phyloP scores from a whole-genome alignment of 2,888 invertebrate genomes.

The Xylocampa areola region DNA sequence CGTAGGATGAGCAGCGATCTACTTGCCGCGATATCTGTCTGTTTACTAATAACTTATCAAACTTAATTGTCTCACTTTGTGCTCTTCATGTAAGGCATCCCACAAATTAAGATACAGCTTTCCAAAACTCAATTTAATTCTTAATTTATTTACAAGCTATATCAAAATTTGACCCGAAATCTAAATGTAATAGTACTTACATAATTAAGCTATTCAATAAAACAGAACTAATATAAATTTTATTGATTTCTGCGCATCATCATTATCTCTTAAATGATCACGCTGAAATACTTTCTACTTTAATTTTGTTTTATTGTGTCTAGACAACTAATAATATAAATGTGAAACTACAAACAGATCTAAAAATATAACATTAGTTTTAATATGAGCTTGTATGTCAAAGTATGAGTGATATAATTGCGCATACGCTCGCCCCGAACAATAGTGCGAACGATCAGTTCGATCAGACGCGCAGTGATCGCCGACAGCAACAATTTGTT shows the following conservation, averaged over 20 bases:
- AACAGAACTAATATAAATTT: constrained; percentile 12
- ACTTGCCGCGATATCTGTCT: constrained; percentile 45
- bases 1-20: constrained; percentile 60
- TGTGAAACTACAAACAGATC: background rate
- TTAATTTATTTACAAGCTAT: constrained; percentile 21
- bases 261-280: constrained; percentile 12
- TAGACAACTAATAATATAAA: constrained; percentile 5
- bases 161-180: constrained; percentile 21
- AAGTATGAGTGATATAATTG: constrained; percentile 23
- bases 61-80: constrained; percentile 44
- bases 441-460: constrained; percentile 62
- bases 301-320: constrained; percentile 12
- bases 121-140: constrained; percentile 24
- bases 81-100: constrained; percentile 3
- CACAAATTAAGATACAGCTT: constrained; percentile 17
- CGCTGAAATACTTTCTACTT: constrained; percentile 26
- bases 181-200: constrained; percentile 15
- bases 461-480: constrained; percentile 24
- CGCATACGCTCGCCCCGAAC: constrained; percentile 26
- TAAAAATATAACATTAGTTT: constrained; percentile 2
- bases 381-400: constrained; percentile 2
- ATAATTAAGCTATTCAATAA: constrained; percentile 25
- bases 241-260: constrained; percentile 10
- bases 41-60: constrained; percentile 49
- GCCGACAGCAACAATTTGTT: constrained; percentile 58